These are phyloP conservation scores for Phenacoccus solenopsis DNA, from an alignment of 1,140 invertebrate species.

Conservation along the genomic window DNA sequence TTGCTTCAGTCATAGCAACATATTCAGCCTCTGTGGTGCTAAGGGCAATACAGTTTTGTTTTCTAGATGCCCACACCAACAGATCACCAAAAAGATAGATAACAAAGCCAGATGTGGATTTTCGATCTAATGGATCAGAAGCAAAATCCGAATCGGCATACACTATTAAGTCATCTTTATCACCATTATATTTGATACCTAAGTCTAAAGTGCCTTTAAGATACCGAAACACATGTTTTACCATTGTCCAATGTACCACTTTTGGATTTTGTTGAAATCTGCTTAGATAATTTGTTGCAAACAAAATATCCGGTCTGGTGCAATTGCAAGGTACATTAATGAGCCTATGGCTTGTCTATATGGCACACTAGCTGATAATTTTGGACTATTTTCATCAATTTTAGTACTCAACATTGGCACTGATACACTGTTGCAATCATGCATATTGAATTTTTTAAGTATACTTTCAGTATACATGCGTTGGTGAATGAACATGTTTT, in stretches of 20 bases:
- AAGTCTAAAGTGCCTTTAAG: constrained; percentile 25
- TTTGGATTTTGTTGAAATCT: constrained; percentile 25
- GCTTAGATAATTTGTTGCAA: constrained; percentile 28
- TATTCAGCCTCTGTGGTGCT: constrained; percentile 29
- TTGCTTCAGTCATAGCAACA: constrained; percentile 26
- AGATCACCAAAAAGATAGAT: constrained; percentile 22
- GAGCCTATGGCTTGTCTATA: constrained; percentile 32
- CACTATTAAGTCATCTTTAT: constrained; percentile 12
- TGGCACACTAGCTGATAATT: constrained; percentile 21
- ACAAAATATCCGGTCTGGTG: constrained; percentile 34
- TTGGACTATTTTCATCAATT: constrained; percentile 13
- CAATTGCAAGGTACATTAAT: constrained; percentile 31
- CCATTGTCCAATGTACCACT: constrained; percentile 25
- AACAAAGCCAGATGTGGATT: constrained; percentile 28
- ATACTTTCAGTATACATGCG: too few species aligned
- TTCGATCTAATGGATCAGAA: constrained; percentile 25
- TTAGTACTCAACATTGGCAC: constrained; percentile 33
- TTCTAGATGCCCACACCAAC: constrained; percentile 25
- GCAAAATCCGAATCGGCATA: constrained; percentile 24
- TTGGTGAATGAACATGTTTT: too few species aligned
- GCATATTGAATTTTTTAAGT: constrained; percentile 29
- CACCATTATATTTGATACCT: constrained; percentile 14
- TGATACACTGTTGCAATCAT: constrained; percentile 31
- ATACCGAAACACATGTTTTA: constrained; percentile 30
- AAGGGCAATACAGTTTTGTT: constrained; percentile 25